Percentiles rank a stretch among this genome's conserved stretches.
These are phyloP conservation scores for Pollenia labialis DNA, from an alignment of 2,888 invertebrate species.

Conservation along the genomic window DNA sequence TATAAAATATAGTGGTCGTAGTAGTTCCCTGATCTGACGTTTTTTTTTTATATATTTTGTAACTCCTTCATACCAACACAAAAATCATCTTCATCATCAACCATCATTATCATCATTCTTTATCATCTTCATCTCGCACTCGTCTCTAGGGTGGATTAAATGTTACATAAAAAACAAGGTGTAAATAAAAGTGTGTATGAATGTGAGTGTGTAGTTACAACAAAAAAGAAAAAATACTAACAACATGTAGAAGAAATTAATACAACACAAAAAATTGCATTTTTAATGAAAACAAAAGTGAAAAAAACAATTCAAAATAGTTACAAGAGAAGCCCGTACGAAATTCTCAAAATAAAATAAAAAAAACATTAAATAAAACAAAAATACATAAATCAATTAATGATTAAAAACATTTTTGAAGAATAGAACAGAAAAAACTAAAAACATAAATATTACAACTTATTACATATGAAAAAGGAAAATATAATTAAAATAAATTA, in stretches of 20 bases:
- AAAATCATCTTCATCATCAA: constrained; percentile 17
- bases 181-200: constrained; percentile 36
- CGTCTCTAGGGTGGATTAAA: constrained; percentile 61
- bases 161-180: constrained; percentile 67
- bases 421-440: background rate
- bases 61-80: constrained; percentile 17
- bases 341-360: constrained; percentile 2
- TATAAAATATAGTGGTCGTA: background rate
- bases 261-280: constrained; percentile 15
- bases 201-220: constrained; percentile 14
- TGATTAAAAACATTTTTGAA: constrained; percentile 12
- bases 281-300: constrained; percentile 44
- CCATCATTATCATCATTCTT: constrained; percentile 2
- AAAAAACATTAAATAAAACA: constrained; percentile 4
- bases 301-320: constrained; percentile 31
- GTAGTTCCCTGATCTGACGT: constrained; percentile 27
- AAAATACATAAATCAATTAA: constrained; percentile 33
- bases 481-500: constrained; percentile 64
- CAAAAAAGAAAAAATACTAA: constrained; percentile 20
- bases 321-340: background rate
- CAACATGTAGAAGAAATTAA: constrained; percentile 34
- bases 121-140: constrained; percentile 26
- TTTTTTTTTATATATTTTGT: background rate
- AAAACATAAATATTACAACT: constrained; percentile 16
- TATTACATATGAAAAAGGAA: background rate